These are phyloP conservation scores for Sanderia malayensis DNA, from an alignment of 30 jellyfish, hydroid and myxozoan genomes.

Conservation along the genomic window DNA sequence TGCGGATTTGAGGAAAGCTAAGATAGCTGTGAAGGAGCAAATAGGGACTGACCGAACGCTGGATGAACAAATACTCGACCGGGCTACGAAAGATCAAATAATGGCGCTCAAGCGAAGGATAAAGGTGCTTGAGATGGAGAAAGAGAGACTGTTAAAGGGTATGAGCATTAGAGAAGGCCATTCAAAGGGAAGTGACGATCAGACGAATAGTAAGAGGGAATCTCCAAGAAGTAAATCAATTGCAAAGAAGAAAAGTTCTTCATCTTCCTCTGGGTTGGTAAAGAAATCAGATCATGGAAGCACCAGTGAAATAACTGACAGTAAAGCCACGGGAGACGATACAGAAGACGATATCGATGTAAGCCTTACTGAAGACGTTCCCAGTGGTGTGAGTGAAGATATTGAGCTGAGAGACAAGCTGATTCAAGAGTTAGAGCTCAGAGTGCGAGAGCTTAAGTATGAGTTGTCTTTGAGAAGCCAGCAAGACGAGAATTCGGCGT, in stretches of 20 bases:
- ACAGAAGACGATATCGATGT: slow-evolving; percentile 27
- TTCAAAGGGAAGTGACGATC: slow-evolving; percentile 22
- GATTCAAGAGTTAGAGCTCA: slow-evolving; percentile 63
- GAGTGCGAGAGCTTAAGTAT: slow-evolving; percentile 30
- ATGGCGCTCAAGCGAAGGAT: slow-evolving; percentile 59
- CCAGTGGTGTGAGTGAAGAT: slow-evolving; percentile 25
- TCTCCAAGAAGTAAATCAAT: slow-evolving; percentile 2
- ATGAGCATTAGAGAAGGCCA: slow-evolving; percentile 22
- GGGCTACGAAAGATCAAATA: slow-evolving; percentile 53
- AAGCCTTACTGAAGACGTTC: slow-evolving; percentile 13
- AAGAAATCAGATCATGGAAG: slow-evolving; percentile 1
- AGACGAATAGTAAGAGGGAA: neutral
- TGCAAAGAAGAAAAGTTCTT: slow-evolving; percentile 10
- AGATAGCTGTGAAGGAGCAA: slow-evolving; percentile 63
- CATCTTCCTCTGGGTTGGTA: neutral
- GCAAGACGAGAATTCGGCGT: neutral
- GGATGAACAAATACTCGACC: slow-evolving; percentile 54
- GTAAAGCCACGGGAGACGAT: slow-evolving; percentile 33
- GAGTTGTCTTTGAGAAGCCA: slow-evolving; percentile 19
- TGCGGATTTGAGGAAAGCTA: slow-evolving; percentile 74
- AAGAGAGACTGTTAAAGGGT: slow-evolving; percentile 34
- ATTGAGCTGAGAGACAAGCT: slow-evolving; percentile 56
- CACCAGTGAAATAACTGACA: slow-evolving; percentile 13
- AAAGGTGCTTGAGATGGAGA: slow-evolving; percentile 46
- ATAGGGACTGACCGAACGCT: slow-evolving; percentile 44